These are phyloP conservation scores for Dasypolia templi DNA, from an alignment of 2,888 invertebrate species.

Conservation along the genomic window DNA sequence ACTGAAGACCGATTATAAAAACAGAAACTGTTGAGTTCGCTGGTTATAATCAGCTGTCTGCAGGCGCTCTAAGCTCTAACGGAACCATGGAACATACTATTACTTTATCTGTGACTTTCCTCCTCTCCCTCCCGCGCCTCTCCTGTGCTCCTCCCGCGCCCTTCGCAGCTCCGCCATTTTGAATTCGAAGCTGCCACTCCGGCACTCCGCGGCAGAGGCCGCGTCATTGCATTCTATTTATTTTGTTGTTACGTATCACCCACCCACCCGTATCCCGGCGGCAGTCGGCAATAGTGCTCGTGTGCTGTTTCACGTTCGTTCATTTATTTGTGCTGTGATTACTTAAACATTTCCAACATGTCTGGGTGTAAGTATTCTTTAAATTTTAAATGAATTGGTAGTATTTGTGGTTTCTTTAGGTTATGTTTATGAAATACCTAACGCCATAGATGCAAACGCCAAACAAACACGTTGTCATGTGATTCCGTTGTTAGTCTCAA, in stretches of 20 bases:
- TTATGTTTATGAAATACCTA: constrained; percentile 51
- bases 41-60: not conserved
- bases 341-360: constrained; percentile 67
- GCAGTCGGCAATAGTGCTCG: constrained; percentile 45
- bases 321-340: constrained; percentile 36
- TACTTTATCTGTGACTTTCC: constrained; percentile 42
- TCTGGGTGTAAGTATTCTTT: constrained; percentile 79
- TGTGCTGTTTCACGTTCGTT: constrained; percentile 29
- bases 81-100: constrained; percentile 27
- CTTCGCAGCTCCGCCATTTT: constrained; percentile 52
- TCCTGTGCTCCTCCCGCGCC: constrained; percentile 17
- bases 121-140: constrained; percentile 14
- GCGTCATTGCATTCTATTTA: constrained; percentile 59
- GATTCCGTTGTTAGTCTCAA: constrained; percentile 26
- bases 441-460: constrained; percentile 24
- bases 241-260: constrained; percentile 49
- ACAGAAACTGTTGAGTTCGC: too few relatives aligned
- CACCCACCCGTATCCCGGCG: constrained; percentile 17
- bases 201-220: constrained; percentile 23
- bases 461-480: constrained; percentile 54
- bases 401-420: constrained; percentile 6
- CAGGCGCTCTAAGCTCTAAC: not conserved
- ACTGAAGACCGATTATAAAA: not conserved
- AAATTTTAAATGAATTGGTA: not conserved
- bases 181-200: constrained; percentile 38